Evolutionary conservation across 2,888 invertebrate species (phyloP), one percentile per base, ranked within the genome.

Genomic region (Drosophila pegasa): DNA sequence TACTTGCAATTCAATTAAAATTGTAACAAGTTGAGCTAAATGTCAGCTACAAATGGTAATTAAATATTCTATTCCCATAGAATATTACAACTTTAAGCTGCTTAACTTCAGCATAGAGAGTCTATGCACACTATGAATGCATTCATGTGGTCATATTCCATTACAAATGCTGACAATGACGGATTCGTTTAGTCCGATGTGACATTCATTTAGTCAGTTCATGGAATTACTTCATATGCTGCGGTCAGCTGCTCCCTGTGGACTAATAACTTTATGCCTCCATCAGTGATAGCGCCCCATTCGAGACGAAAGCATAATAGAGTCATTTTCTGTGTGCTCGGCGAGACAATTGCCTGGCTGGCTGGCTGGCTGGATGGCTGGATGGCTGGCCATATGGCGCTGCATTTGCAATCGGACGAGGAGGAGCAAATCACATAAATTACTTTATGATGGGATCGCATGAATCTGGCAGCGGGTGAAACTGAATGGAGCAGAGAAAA

Each of bases 391-490:
- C 83, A 88, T 83, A 83, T 83, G 83, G 71, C 57, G 68, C 88
- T 86, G 83, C 80, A 83, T 80, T 75, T 77, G 88, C 88, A 83
- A 83, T 83, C 78, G 51, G 72, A 75, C 67, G 43, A 10, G 58
- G 27, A 52, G 16, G 47, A 54, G 63, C 50, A 80, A 84, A 85
- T 84, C 87, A 85, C 89, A 85, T 85, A 85, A 88, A 85, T 85
- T 87, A 88, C 87, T 81, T 85, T 85, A 88, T 87, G 85, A 85
- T 88, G 87, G 79, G 67, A 70, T 71, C 75, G 60, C 70, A 77
- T 78, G 81, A 84, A 79, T 84, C 87, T 77, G 78, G 56, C 62
- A 59, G 58, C 31, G 75, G 58, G 72, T 52, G 52, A 6, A 54
- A 55, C 37, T 16, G 38, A 38, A 27, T 29, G 52, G 38, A 52